Conservation (phyloP, 1,140 invertebrate genomes). For the Batillaria attramentaria region DNA sequence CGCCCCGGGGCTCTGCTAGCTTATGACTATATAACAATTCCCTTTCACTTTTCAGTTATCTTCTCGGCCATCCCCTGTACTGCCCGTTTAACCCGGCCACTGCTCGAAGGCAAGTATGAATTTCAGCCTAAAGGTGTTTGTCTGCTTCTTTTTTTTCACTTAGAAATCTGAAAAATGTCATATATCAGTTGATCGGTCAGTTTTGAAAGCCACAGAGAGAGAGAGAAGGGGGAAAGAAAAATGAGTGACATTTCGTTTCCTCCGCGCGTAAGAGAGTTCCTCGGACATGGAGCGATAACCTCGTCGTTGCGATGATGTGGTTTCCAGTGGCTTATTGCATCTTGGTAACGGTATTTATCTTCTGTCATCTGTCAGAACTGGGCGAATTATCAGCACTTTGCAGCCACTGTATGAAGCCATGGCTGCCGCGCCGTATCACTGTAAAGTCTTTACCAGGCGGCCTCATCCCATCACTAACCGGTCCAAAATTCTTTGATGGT, state of each 20-base stretch:
- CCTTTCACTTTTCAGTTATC: constrained; percentile 28
- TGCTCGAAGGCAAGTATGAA: constrained; percentile 26
- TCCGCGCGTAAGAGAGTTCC: neutral
- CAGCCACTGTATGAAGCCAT: neutral
- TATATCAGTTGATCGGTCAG: too few species aligned
- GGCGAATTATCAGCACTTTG: neutral
- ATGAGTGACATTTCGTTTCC: constrained; percentile 2
- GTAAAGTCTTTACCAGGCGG: constrained; percentile 1
- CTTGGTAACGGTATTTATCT: constrained; percentile 19
- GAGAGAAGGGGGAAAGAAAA: too few species aligned
- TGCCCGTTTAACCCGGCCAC: constrained; percentile 25
- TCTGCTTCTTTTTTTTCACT: neutral
- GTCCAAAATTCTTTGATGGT: constrained; percentile 4
- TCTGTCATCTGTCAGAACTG: constrained; percentile 19
- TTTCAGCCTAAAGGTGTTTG: constrained; percentile 24
- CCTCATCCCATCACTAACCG: constrained; percentile 19
- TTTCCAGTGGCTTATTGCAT: constrained; percentile 31
- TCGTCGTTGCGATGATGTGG: constrained; percentile 3
- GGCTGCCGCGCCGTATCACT: constrained; percentile 11
- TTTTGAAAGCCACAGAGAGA: too few species aligned
- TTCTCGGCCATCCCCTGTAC: neutral
- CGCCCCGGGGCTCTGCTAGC: constrained; percentile 27
- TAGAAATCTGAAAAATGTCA: too few species aligned
- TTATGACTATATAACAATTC: constrained; percentile 39
- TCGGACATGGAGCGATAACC: constrained; percentile 14